A percentile compares a stretch with the other conserved stretches of the same genome.
These are phyloP conservation scores for Mnemiopsis leidyi DNA, from an alignment of 37 sponge, comb jelly and placozoan species.

Conservation along the genomic window DNA sequence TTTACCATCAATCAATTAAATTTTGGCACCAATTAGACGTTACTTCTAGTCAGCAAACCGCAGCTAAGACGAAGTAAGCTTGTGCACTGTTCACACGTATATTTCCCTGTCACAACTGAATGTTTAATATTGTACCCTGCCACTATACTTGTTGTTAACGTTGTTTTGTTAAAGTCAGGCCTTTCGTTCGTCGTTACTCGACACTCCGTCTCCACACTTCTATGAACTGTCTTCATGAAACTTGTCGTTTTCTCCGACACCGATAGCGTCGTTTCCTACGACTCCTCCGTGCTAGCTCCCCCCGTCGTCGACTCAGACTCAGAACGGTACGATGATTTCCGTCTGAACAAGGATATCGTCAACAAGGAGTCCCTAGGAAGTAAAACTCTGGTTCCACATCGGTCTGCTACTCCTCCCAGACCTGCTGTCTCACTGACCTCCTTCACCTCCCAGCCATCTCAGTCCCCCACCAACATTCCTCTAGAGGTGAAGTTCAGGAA, in stretches of 20 bases:
- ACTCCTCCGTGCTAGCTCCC: neutral
- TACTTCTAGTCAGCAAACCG: neutral
- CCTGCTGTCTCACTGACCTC: neutral
- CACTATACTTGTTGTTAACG: neutral
- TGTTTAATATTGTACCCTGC: neutral
- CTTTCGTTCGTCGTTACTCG: no score
- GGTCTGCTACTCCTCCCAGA: neutral
- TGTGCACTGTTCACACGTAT: neutral
- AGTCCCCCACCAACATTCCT: neutral
- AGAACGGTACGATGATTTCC: neutral
- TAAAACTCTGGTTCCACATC: neutral
- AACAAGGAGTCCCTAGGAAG: neutral
- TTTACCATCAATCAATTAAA: neutral
- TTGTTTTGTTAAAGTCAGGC: neutral
- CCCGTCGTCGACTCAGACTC: neutral
- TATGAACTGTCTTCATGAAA: neutral
- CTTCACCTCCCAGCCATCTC: neutral
- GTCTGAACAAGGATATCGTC: neutral
- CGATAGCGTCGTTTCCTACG: neutral
- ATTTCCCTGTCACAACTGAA: neutral
- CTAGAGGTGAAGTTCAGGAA: neutral
- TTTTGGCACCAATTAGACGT: neutral
- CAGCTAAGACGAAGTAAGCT: neutral
- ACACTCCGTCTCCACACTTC: no score
- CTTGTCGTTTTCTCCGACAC: neutral